Percentiles rank a stretch among this genome's conserved stretches.
Evolutionary conservation across 2,888 invertebrate genomes (phyloP).

Genomic region (Idaea aversata): DNA sequence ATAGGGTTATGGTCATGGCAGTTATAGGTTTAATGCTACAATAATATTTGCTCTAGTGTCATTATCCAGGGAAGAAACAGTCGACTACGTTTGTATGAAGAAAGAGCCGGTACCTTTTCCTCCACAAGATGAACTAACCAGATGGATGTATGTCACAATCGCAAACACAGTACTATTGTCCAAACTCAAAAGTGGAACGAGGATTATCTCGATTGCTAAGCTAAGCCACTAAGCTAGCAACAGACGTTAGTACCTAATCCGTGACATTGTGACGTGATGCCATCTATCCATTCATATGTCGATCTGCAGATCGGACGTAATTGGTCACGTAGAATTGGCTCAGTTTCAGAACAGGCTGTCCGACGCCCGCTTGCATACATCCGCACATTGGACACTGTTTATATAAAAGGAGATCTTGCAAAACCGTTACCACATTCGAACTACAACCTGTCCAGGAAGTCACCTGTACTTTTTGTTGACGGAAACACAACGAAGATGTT

Average conservation of each 20-base stretch:
- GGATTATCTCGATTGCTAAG: neutral
- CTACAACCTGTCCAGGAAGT: conserved; percentile 72
- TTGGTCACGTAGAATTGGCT: conserved; percentile 63
- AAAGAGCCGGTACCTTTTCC: no score
- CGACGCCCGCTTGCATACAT: conserved; percentile 48
- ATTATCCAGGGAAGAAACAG: no score
- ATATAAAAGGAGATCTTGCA: conserved; percentile 73
- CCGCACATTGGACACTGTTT: conserved; percentile 56
- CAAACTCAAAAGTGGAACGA: neutral
- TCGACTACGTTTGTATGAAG: no score
- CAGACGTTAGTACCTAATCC: conserved; percentile 22
- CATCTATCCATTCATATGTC: conserved; percentile 61
- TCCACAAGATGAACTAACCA: neutral
- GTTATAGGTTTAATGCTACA: no score
- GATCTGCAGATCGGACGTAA: conserved; percentile 42
- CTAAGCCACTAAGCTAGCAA: neutral
- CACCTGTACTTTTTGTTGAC: conserved; percentile 59
- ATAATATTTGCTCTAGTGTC: no score
- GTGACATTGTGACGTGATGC: conserved; percentile 56
- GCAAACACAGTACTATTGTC: neutral
- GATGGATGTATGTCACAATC: neutral
- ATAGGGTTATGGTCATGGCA: no score
- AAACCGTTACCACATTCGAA: conserved; percentile 75
- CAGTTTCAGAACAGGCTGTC: conserved; percentile 62
- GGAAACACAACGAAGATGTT: conserved; percentile 51